Evolutionary conservation across 2,113 vertebrate species (phyloP).

Genomic region (Alouatta palliata): DNA sequence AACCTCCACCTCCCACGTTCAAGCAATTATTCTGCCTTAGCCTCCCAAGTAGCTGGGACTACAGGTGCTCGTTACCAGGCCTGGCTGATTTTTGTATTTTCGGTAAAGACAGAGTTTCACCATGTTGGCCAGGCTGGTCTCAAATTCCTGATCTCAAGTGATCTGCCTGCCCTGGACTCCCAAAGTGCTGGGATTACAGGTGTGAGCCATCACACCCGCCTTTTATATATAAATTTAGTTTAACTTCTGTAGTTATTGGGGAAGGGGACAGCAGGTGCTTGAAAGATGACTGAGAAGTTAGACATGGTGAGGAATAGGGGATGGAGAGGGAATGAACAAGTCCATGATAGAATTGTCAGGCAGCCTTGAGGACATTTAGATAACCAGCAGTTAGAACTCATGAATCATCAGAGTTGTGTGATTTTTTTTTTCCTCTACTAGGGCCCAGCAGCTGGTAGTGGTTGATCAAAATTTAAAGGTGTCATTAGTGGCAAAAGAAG

Average conservation of each 20-base stretch:
- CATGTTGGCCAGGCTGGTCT: too few species aligned
- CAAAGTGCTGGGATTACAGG: too few species aligned
- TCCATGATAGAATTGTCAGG: background rate
- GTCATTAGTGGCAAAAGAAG: background rate
- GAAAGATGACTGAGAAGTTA: background rate
- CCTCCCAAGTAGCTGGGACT: too few species aligned
- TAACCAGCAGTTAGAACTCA: background rate
- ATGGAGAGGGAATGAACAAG: background rate
- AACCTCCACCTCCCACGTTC: too few species aligned
- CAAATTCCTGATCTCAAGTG: too few species aligned
- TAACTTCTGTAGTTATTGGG: background rate
- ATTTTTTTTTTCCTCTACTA: background rate
- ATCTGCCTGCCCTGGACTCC: too few species aligned
- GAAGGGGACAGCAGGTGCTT: background rate
- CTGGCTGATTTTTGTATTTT: too few species aligned
- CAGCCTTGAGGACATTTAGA: background rate
- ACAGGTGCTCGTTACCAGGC: too few species aligned
- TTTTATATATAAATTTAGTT: too few species aligned
- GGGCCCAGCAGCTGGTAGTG: background rate
- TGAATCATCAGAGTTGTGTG: background rate
- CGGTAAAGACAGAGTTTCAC: too few species aligned
- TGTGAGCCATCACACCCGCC: too few species aligned
- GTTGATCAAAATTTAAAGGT: background rate
- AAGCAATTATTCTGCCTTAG: too few species aligned
- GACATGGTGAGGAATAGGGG: background rate